These are phyloP conservation scores for Chaetura pelagica DNA, from an alignment of 2,113 vertebrate species.

Conservation along the genomic window DNA sequence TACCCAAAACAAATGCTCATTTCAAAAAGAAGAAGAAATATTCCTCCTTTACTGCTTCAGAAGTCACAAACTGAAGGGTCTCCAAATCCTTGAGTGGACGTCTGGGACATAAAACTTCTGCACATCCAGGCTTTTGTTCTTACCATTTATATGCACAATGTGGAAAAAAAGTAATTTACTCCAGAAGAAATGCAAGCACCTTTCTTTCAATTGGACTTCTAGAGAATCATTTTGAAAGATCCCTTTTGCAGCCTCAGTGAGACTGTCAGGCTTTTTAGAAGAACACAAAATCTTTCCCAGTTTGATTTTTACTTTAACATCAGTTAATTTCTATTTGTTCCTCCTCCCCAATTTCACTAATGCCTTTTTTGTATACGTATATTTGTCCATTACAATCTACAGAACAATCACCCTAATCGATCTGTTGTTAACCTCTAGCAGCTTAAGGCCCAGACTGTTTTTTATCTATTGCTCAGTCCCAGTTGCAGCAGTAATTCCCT, in stretches of 20 bases:
- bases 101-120: background rate
- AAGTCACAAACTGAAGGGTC: background rate
- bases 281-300: slow-evolving; percentile 61
- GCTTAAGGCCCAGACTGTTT: slow-evolving; percentile 61
- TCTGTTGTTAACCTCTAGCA: slow-evolving; percentile 75
- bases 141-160: background rate
- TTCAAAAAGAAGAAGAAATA: background rate
- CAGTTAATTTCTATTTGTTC: slow-evolving; percentile 77
- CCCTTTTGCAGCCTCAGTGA: background rate
- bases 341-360: slow-evolving; percentile 68
- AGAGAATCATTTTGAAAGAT: slow-evolving; percentile 2
- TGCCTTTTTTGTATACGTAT: slow-evolving; percentile 61
- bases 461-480: slow-evolving; percentile 71
- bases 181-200: background rate
- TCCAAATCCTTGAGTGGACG: background rate
- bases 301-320: slow-evolving; percentile 65
- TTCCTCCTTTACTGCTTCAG: background rate
- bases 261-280: slow-evolving; percentile 29
- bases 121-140: background rate
- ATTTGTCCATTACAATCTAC: slow-evolving; percentile 76
- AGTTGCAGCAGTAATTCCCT: slow-evolving; percentile 72
- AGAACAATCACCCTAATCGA: slow-evolving; percentile 82
- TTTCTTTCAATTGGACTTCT: background rate
- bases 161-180: background rate
- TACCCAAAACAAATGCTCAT: background rate